Evolutionary conservation across 2,113 vertebrate genomes (phyloP).

Genomic region (Melanotaenia duboulayi): DNA sequence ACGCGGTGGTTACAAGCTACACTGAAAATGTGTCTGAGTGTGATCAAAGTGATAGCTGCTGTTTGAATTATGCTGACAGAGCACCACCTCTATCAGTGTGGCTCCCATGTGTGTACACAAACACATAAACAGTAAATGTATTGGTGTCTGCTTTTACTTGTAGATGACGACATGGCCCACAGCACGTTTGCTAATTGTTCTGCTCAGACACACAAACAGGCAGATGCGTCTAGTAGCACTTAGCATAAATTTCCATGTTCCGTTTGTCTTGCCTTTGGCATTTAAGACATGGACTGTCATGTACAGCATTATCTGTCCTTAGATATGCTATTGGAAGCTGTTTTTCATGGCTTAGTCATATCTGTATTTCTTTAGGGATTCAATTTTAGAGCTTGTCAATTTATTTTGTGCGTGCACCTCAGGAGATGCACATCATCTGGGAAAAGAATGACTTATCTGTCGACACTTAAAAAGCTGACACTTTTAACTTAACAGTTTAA

Average conservation of each 20-base stretch:
- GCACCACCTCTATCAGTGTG: slow-evolving; percentile 27
- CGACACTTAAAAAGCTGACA: too few relatives aligned
- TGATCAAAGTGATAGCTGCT: slow-evolving; percentile 13
- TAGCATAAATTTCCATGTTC: slow-evolving; percentile 51
- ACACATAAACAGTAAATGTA: slow-evolving; percentile 2
- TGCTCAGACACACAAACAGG: slow-evolving; percentile 3
- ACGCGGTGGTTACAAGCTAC: slow-evolving; percentile 32
- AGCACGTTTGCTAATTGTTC: slow-evolving; percentile 13
- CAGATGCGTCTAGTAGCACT: slow-evolving; percentile 17
- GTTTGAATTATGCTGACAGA: slow-evolving; percentile 49
- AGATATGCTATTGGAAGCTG: slow-evolving; percentile 27
- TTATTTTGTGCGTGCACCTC: slow-evolving; percentile 36
- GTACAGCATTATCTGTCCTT: slow-evolving; percentile 34
- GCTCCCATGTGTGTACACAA: neutral
- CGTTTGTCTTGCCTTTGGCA: slow-evolving; percentile 25
- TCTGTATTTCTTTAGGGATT: slow-evolving; percentile 45
- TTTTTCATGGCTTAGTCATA: slow-evolving; percentile 52
- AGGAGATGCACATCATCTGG: slow-evolving; percentile 34
- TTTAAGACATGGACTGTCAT: slow-evolving; percentile 29
- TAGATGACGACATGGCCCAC: slow-evolving; percentile 9
- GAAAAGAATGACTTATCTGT: slow-evolving; percentile 50
- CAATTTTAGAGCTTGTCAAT: slow-evolving; percentile 36
- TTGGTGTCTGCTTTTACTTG: slow-evolving; percentile 17
- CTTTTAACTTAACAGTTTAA: too few relatives aligned
- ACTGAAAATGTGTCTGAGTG: slow-evolving; percentile 2